Evolutionary conservation across 2,888 invertebrate genomes (phyloP).

Genomic region (Fissipunctia ypsillon): DNA sequence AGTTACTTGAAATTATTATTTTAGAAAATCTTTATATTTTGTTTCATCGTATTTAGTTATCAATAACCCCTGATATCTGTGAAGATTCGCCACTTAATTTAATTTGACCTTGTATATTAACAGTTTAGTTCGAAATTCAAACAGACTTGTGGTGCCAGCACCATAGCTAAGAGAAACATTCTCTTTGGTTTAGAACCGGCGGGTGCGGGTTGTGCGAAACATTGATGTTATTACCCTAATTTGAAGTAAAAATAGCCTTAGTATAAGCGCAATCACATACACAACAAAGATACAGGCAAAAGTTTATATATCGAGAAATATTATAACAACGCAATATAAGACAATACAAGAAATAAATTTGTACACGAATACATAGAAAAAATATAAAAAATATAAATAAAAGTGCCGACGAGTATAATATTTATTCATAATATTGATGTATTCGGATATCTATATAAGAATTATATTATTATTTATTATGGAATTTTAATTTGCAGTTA

Average conservation of each 20-base stretch:
- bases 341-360: slow-evolving; percentile 37
- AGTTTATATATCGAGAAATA: slow-evolving; percentile 40
- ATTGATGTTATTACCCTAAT: slow-evolving; percentile 16
- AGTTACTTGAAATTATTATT: neutral
- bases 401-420: slow-evolving; percentile 37
- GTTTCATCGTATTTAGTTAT: neutral
- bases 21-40: neutral
- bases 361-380: slow-evolving; percentile 40
- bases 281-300: slow-evolving; percentile 52
- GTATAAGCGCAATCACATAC: slow-evolving; percentile 65
- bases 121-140: slow-evolving; percentile 30
- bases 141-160: slow-evolving; percentile 24
- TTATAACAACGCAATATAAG: slow-evolving; percentile 47
- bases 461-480: slow-evolving; percentile 40
- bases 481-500: slow-evolving; percentile 51
- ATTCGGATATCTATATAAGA: slow-evolving; percentile 46
- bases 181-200: slow-evolving; percentile 40
- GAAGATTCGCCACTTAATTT: neutral
- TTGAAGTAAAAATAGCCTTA: slow-evolving; percentile 57
- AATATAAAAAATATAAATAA: slow-evolving; percentile 31
- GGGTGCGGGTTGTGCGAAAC: neutral
- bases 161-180: slow-evolving; percentile 12
- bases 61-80: neutral
- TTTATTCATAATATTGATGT: slow-evolving; percentile 48
- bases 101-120: neutral